A percentile compares a stretch with the other conserved stretches of the same genome.
Evolutionary conservation across 2,113 vertebrate genomes (phyloP).

Genomic region (Lamprologus tigripictilis): DNA sequence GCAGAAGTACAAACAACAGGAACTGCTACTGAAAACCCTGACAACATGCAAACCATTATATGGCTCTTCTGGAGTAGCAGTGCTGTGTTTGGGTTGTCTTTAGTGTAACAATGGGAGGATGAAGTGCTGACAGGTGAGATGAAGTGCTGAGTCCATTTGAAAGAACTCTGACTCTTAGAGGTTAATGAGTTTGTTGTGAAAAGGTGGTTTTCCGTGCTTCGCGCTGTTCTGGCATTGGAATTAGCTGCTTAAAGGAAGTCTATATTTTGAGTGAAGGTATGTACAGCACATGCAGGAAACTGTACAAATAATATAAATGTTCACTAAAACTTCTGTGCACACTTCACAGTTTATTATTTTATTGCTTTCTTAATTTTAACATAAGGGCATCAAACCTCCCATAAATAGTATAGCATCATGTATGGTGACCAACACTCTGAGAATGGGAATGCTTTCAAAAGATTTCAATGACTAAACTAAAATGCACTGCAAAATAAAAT

Average conservation of each 20-base stretch:
- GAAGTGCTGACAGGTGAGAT: neutral
- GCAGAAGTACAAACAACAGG: neutral
- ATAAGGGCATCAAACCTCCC: neutral
- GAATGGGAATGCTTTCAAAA: neutral
- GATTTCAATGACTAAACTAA: neutral
- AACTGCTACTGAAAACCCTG: neutral
- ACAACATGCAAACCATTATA: neutral
- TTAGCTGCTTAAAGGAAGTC: neutral
- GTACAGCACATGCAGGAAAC: neutral
- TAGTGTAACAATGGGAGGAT: conserved; percentile 2
- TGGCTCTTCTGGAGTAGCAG: neutral
- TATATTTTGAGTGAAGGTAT: neutral
- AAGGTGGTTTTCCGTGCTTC: neutral
- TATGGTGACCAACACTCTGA: neutral
- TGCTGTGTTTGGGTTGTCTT: neutral
- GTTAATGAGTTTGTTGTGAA: neutral
- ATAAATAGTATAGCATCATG: neutral
- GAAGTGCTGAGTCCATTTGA: neutral
- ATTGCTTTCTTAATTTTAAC: neutral
- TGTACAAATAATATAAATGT: neutral
- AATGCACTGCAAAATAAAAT: neutral
- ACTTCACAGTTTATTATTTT: neutral
- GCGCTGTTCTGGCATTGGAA: neutral
- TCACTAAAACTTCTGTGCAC: fast-evolving
- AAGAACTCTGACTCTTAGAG: neutral